Base-by-base conservation (phyloP, 2,888 invertebrate genomes). In the Dynastes maya region DNA sequence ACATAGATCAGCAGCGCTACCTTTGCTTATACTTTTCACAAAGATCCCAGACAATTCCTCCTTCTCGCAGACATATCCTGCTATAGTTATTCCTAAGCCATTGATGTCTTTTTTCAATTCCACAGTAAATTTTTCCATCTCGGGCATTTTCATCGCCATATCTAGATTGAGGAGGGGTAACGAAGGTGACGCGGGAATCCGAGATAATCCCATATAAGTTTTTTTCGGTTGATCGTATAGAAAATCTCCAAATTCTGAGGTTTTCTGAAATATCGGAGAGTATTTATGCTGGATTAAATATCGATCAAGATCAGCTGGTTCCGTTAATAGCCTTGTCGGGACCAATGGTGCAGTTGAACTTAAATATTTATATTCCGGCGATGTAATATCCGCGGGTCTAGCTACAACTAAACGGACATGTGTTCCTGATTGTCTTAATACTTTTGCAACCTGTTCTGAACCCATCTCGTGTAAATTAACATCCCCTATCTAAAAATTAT, bases 21-120 rank as follows among this genome's bases (percentile, higher is more conserved):
- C 97, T 81, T 96, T 94, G 80, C 97, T 97, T 83, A 99, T 97
- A 79, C 98, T 98, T 90, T 99, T 99, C 78, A 99, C 98, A 90
- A 99, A 99, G 84, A 99, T 98, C 49, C 99, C 99, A 0, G 98
- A 98, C 68, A 99, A 91, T 88, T 99, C 99, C 89, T 99, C 99
- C 90, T 98, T 98, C 88, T 98, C 98, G 88, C 98, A 98, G 13
- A 98, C 98, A 88, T 98, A 98, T 78, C 97, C 94, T 77, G 98
- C 98, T 84, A 98, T 98, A 40, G 98, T 98, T 81, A 98, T 98
- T 55, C 98, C 98, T 68, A 97, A 91, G 45, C 98, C 96, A 87
- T 97, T 97, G 83, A 94, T 93, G 88, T 98, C 98, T 89, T 98
- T 98, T 85, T 95, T 95, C 72, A 98, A 91, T 87, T 98, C 97